Evolutionary conservation across 35 echinoderm and acorn worm species (phyloP).

Genomic region (Ophiothrix spiculata): DNA sequence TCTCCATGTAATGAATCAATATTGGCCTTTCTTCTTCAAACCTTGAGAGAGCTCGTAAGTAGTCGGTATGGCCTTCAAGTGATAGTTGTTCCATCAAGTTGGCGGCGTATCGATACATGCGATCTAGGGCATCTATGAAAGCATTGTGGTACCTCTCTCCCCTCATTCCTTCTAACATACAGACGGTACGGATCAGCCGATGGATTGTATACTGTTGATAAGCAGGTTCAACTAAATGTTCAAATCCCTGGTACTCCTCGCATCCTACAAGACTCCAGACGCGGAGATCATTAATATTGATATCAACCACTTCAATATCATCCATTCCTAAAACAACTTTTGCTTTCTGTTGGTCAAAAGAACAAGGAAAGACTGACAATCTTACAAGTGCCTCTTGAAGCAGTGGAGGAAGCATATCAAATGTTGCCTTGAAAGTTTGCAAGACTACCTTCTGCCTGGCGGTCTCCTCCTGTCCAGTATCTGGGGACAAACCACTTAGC

Average conservation of each 20-base stretch:
- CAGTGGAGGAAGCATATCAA: slow-evolving; percentile 21
- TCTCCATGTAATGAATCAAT: slow-evolving; percentile 7
- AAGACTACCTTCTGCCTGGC: slow-evolving; percentile 23
- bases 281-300: slow-evolving; percentile 21
- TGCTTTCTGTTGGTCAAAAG: slow-evolving; percentile 32
- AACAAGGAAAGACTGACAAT: slow-evolving; percentile 39
- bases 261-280: slow-evolving; percentile 27
- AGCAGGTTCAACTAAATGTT: background rate
- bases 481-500: background rate
- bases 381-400: slow-evolving; percentile 27
- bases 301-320: background rate
- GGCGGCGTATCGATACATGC: background rate
- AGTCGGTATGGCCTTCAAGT: slow-evolving; percentile 5
- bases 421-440: slow-evolving; percentile 22
- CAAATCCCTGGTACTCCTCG: slow-evolving; percentile 17
- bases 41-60: background rate
- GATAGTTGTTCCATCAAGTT: slow-evolving; percentile 4
- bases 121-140: slow-evolving; percentile 11
- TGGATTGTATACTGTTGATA: slow-evolving; percentile 43
- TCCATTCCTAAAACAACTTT: slow-evolving; percentile 17
- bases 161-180: slow-evolving; percentile 14
- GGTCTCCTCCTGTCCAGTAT: background rate
- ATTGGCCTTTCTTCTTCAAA: slow-evolving; percentile 17
- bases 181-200: slow-evolving; percentile 35
- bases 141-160: slow-evolving; percentile 6